Base-by-base conservation (phyloP, 2,797 vertebrate species). In the Epinephelus awoara region DNA sequence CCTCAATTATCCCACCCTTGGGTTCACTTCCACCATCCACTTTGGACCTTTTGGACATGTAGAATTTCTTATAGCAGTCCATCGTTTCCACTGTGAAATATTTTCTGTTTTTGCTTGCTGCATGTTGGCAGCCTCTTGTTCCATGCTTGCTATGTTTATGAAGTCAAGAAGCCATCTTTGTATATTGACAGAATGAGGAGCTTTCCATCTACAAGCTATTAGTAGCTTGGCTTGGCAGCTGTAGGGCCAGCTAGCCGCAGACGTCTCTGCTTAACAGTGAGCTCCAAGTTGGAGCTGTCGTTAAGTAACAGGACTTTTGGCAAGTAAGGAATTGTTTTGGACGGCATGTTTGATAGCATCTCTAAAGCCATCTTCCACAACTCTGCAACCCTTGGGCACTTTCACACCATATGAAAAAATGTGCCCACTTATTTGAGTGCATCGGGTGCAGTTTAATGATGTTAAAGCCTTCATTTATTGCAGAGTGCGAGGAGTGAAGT, bases 221-320 rank as follows among this genome's bases (percentile, higher is more conserved):
- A 57, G 11, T 40, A 1, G 3, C 23, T 72, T 55, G 59, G 3
- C 18, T 72, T 55, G 59, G 59, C 47, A 62, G 49, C 65, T 55
- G 56, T 55, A 5, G 19, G 49, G 29, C 27, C 42, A 27, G 40
- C 59, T 18, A 34, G 68, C 34, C 23, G 6, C 4, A 62, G 15
- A 23, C 6, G 2, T 50, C 52, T 55, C 15, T 44, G 52, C 42
- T 40, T 55, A 10, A 58, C 29, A 49, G 10, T n/a, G 4, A 44
- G 40, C 27, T 71, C 47, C 14, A 52, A 71, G 54, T 34, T 72
- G 56, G 68, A 67, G 9, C 56, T 27, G 63, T 67, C 19, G 42
- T 51, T 47, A 44, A 44, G 51, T 63, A 44, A 52, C n/a, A 78
- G 3, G 47, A 59, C 25, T 38, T 72, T 14, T 71, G 46, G 75